Base-by-base conservation (phyloP, 2,113 vertebrate species). In the Leptodactylus fuscus region DNA sequence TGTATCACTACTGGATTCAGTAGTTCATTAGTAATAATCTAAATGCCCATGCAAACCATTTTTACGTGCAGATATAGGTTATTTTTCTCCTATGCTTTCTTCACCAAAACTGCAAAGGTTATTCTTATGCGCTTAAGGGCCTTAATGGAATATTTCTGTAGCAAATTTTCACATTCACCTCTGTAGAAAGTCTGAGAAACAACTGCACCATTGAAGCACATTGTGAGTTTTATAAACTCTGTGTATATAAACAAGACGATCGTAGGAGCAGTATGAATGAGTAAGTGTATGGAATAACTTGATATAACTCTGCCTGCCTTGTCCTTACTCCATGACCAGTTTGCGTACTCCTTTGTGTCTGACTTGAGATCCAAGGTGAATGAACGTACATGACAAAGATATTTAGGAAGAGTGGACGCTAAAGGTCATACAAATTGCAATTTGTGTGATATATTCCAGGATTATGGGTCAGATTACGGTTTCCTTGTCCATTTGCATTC, bases 191-290 rank as follows among this genome's bases (percentile, higher is more conserved):
- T 38, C 58, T 49, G 75, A 36, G 60, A 78, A 85, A 69, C 75
- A 79, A 27, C 83, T 20, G 22, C 18, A 32, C 27, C 60, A 79
- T 55, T 79, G 73, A 85, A 36, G 46, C 29, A 13, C 46, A 85
- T 67, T 79, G 60, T 69, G 74, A 70, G 60, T 79, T 67, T 79
- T 78, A 49, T 79, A 79, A 48, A 41, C 60, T 41, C 9, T 77
- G 44, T 41, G 27, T 69, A 38, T 85, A 85, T 85, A 78, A 85
- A 79, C 83, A 79, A 22, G 32, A 1, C 70, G n/a, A 49, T 65
- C 49, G 34, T 74, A 70, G 32, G 24, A 71, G 32, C 34, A 38
- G 83, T 12, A 78, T 85, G 75, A 79, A 85, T 85, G 75, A 85
- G 22, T 70, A 22, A 85, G 75, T 79, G 83, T 79, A 51, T 69